Percentiles rank a stretch among this genome's conserved stretches.
Conservation (phyloP, 2,888 invertebrate genomes). For the Chydorus sphaericus region DNA sequence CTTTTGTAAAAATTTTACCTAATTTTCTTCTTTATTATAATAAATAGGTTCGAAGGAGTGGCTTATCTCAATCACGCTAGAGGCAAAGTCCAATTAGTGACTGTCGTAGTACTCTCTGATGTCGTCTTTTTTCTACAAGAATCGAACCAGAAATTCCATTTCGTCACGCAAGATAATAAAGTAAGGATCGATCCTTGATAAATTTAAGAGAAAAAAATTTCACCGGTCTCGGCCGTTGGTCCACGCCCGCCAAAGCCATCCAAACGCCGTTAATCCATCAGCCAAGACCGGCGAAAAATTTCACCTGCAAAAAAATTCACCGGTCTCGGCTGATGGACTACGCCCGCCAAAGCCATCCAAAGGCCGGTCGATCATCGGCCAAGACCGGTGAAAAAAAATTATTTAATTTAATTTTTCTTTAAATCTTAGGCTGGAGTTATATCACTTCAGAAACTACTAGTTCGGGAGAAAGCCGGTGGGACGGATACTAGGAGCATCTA, state of each 20-base stretch:
- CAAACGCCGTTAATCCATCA: too few relatives aligned
- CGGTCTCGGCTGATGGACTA: background rate
- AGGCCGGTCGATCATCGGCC: background rate
- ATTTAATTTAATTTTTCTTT: background rate
- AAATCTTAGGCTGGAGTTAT: slow-evolving; percentile 68
- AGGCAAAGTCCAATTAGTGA: slow-evolving; percentile 73
- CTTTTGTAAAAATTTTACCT: background rate
- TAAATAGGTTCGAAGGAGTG: slow-evolving; percentile 60
- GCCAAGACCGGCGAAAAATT: too few relatives aligned
- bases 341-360: background rate
- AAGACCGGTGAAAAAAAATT: background rate
- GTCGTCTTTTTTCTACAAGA: slow-evolving; percentile 82
- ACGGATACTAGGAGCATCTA: slow-evolving; percentile 70
- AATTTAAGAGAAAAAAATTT: too few relatives aligned
- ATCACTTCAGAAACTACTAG: slow-evolving; percentile 75
- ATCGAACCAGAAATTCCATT: slow-evolving; percentile 75
- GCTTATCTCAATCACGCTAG: slow-evolving; percentile 81
- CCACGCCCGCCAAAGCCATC: too few relatives aligned
- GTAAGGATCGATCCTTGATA: slow-evolving; percentile 31
- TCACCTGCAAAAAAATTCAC: background rate
- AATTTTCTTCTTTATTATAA: background rate
- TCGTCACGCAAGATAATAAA: slow-evolving; percentile 81
- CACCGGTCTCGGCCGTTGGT: background rate
- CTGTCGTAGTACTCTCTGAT: slow-evolving; percentile 80
- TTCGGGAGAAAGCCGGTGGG: slow-evolving; percentile 87